Percentiles rank a stretch among this genome's conserved stretches.
These are phyloP conservation scores for Drosophila sordidula DNA, from an alignment of 2,888 invertebrate species.

Conservation along the genomic window DNA sequence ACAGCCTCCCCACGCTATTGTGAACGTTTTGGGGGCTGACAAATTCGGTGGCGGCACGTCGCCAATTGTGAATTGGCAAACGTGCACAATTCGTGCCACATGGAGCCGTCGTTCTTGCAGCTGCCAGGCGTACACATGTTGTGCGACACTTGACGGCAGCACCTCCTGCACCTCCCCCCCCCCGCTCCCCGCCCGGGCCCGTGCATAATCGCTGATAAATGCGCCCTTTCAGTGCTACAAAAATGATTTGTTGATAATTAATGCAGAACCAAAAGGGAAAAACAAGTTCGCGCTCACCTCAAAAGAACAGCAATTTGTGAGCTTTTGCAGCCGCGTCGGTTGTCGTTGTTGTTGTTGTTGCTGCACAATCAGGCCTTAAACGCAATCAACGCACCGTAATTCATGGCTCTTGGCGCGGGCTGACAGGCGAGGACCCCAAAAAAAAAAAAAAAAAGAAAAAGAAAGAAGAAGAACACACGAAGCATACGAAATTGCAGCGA, in stretches of 20 bases:
- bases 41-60: slow-evolving; percentile 69
- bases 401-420: slow-evolving; percentile 56
- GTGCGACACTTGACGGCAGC: slow-evolving; percentile 53
- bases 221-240: slow-evolving; percentile 73
- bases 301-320: slow-evolving; percentile 72
- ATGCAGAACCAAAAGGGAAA: slow-evolving; percentile 58
- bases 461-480: no score
- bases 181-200: slow-evolving; percentile 15
- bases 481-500: slow-evolving; percentile 10
- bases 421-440: slow-evolving; percentile 63
- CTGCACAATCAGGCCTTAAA: slow-evolving; percentile 75
- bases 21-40: slow-evolving; percentile 43
- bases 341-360: slow-evolving; percentile 33
- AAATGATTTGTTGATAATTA: slow-evolving; percentile 81
- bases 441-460: slow-evolving; percentile 34
- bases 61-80: slow-evolving; percentile 39
- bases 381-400: slow-evolving; percentile 80
- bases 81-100: slow-evolving; percentile 29
- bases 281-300: slow-evolving; percentile 63
- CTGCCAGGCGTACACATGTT: slow-evolving; percentile 68
- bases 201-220: slow-evolving; percentile 80
- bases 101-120: slow-evolving; percentile 13
- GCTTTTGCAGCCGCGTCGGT: background rate
- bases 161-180: background rate
- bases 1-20: slow-evolving; percentile 1